Evolutionary conservation across 2,113 vertebrate species (phyloP), one percentile per base, ranked within the genome.

Genomic region (Myxocyprinus asiaticus): DNA sequence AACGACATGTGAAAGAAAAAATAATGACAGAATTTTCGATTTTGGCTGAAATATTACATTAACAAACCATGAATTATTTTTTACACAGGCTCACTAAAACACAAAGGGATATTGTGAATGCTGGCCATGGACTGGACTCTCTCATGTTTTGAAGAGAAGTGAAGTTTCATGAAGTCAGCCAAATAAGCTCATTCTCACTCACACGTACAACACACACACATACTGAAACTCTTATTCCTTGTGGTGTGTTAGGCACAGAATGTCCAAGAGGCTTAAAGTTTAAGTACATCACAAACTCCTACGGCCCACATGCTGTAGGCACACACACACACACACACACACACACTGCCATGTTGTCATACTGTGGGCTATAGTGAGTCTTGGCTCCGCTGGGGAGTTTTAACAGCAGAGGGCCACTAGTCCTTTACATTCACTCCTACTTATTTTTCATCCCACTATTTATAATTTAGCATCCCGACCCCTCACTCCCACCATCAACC

Each of bases 241-340:
- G 44, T 70, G 77, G n/a, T 66, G 66, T 80, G 58, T 75, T 70
- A 79, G 1, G 22, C 22, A 33, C 22, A 33, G 3, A 33, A 33
- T 66, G 50, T 68, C 55, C 67, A 67, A 61, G 72, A 76, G 53
- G 70, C 58, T 61, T 79, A 45, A 76, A n/a, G 72, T 76, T 75
- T 63, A 55, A 71, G 55, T 45, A 47, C 65, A 71, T 80, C 82
- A 80, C 72, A 70, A 65, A 53, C 66, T 72, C 58, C 78, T 58
- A 76, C 82, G 17, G 78, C 7, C 65, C 73, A 42, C 53, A 69
- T 79, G 81, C 77, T 79, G 58, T 33, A 33, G 3, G 22, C 22
- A 33, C 22, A 33, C 22, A 33, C 3, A 33, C 22, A 33, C 22
- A 33, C 1, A 33, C 22, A 3, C 22, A 33, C 22, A 3, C 22